Evolutionary conservation across 2,888 invertebrate genomes (phyloP).

Genomic region (Coleophora deauratella): DNA sequence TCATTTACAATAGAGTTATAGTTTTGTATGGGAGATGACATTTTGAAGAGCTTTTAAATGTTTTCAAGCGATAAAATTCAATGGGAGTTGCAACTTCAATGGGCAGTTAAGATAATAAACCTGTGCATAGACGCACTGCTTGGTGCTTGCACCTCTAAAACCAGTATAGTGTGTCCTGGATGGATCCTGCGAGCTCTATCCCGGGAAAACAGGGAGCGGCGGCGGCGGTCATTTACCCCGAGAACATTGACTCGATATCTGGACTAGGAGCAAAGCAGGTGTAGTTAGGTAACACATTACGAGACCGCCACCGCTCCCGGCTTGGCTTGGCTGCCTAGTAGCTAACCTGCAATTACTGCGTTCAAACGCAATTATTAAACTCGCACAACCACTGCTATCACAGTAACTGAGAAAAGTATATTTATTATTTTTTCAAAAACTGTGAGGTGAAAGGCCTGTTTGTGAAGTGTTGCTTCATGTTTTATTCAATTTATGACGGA

Average conservation of each 20-base stretch:
- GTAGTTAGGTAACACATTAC: slow-evolving; percentile 29
- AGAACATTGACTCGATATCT: slow-evolving; percentile 2
- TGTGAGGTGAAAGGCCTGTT: no score
- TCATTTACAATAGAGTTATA: no score
- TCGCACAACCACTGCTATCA: background rate
- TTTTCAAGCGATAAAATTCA: no score
- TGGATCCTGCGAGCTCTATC: no score
- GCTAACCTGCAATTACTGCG: background rate
- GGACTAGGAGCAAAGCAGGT: slow-evolving; percentile 17
- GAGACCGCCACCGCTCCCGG: slow-evolving; percentile 17
- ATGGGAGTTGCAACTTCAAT: no score
- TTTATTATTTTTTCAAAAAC: no score
- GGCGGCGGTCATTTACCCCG: slow-evolving; percentile 12
- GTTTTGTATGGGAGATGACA: no score
- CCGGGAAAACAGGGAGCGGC: slow-evolving; percentile 11
- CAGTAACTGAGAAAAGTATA: no score
- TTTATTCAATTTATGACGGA: no score
- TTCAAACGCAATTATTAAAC: background rate
- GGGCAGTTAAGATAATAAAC: slow-evolving; percentile 3
- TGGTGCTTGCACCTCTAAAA: background rate
- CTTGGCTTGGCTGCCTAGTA: slow-evolving; percentile 7
- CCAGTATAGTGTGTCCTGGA: background rate
- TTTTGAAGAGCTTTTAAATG: no score
- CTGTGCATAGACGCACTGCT: slow-evolving; percentile 18
- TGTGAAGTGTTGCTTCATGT: no score